Conservation (phyloP, 2,888 invertebrate genomes). For the Rhodophaea formosa region DNA sequence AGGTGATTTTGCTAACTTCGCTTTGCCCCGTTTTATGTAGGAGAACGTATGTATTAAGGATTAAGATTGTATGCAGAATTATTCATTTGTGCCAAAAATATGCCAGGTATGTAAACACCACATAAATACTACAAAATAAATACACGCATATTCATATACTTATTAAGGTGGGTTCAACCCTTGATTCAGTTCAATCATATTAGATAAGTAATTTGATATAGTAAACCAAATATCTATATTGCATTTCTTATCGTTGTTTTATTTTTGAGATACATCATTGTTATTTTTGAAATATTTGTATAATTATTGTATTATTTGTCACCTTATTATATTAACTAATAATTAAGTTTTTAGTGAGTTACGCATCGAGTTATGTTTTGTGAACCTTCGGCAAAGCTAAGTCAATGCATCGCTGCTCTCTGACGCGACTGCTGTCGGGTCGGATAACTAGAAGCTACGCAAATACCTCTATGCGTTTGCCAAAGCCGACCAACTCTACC, state of each 20-base stretch:
- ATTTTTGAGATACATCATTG: slow-evolving; percentile 20
- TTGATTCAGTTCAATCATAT: background rate
- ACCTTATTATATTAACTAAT: background rate
- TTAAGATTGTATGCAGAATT: background rate
- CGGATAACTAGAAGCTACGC: too few species aligned
- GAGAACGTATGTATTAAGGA: too few species aligned
- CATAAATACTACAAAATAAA: background rate
- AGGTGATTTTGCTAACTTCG: too few species aligned
- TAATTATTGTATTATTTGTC: background rate
- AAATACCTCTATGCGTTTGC: too few species aligned
- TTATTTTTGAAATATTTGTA: slow-evolving; percentile 8
- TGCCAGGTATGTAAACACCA: background rate
- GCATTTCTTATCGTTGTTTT: slow-evolving; percentile 16
- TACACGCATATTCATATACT: background rate
- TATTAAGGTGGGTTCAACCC: background rate
- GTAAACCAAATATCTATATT: slow-evolving; percentile 19
- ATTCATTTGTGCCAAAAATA: background rate
- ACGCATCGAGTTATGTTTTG: too few species aligned
- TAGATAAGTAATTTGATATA: background rate
- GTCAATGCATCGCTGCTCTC: too few species aligned
- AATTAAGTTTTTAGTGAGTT: background rate
- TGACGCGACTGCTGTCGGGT: too few species aligned
- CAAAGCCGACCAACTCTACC: too few species aligned
- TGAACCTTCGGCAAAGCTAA: too few species aligned
- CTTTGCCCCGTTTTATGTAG: too few species aligned